Evolutionary conservation across 1,140 invertebrate genomes (phyloP), one percentile per base, ranked within the genome.

Genomic region (Liolophura sinensis): DNA sequence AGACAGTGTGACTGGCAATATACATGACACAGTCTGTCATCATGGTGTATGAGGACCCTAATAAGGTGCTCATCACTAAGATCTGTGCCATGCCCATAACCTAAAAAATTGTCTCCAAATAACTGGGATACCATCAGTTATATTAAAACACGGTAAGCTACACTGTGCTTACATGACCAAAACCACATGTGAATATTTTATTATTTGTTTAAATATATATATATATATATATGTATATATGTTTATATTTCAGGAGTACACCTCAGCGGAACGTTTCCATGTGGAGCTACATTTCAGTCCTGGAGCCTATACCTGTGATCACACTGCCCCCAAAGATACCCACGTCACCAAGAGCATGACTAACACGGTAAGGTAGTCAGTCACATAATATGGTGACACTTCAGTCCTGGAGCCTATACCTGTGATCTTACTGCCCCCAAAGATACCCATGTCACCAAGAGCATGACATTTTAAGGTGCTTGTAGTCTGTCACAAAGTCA

Each of bases 11-110:
- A n/a, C n/a, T n/a, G n/a, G n/a, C n/a, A n/a, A n/a, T n/a, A 85
- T 99, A 99, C 82, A 94, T 99, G 92, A 96, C 96, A 0, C 96
- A 98, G 85, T 92, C 98, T 59, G 95, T 98, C 0, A 94, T 98
- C 7, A 97, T 98, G 95, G 82, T 98, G 1, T 98, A 98, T 78
- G 96, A 98, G 86, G 95, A 98, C 86, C 94, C 94, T 11, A 97
- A 93, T 0, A 97, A 97, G 80, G 93, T 74, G 55, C n/a, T n/a
- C 4, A 56, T n/a, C 27, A 48, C 16, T 20, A n/a, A n/a, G n/a
- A n/a, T n/a, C n/a, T n/a, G n/a, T n/a, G n/a, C n/a, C n/a, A n/a
- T n/a, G n/a, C n/a, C n/a, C n/a, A n/a, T n/a, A n/a, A n/a, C n/a
- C n/a, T n/a, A n/a, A n/a, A n/a, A n/a, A n/a, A n/a, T n/a, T n/a